These are phyloP conservation scores for Theropithecus gelada DNA, from an alignment of 2,113 vertebrate genomes.

Conservation along the genomic window DNA sequence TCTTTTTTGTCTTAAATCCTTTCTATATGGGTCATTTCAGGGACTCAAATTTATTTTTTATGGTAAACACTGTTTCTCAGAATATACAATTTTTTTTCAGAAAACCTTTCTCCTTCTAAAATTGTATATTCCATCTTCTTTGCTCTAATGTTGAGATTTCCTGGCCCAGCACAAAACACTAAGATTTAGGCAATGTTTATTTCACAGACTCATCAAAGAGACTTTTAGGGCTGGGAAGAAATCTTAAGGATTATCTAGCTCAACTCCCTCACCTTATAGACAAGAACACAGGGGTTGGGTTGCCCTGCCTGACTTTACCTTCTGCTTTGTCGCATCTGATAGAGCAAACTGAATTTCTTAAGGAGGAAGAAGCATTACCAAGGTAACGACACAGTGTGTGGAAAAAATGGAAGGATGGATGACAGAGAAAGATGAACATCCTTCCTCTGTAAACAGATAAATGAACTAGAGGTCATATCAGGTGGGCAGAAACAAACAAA, in stretches of 20 bases:
- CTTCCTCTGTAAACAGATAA: background rate
- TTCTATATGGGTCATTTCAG: constrained; percentile 8
- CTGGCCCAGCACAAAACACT: background rate
- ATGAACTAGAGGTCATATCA: background rate
- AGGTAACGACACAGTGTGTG: background rate
- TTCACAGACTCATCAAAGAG: constrained; percentile 22
- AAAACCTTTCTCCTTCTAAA: constrained; percentile 4
- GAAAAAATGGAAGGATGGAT: background rate
- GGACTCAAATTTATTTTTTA: background rate
- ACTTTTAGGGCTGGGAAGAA: background rate
- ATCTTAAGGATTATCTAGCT: background rate
- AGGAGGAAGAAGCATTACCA: background rate
- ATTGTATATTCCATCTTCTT: background rate
- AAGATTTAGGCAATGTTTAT: background rate
- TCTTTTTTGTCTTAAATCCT: background rate
- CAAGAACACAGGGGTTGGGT: background rate
- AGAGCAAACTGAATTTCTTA: background rate
- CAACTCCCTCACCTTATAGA: background rate
- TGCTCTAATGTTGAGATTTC: background rate
- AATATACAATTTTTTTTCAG: background rate
- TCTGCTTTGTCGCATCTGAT: background rate
- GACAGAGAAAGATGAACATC: background rate
- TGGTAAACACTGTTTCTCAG: constrained; percentile 31
- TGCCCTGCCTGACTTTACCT: background rate
- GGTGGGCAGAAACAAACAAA: background rate